A percentile compares a stretch with the other conserved stretches of the same genome.
Conservation (phyloP, 2,888 invertebrate genomes). For the Leptopterna dolabrata region DNA sequence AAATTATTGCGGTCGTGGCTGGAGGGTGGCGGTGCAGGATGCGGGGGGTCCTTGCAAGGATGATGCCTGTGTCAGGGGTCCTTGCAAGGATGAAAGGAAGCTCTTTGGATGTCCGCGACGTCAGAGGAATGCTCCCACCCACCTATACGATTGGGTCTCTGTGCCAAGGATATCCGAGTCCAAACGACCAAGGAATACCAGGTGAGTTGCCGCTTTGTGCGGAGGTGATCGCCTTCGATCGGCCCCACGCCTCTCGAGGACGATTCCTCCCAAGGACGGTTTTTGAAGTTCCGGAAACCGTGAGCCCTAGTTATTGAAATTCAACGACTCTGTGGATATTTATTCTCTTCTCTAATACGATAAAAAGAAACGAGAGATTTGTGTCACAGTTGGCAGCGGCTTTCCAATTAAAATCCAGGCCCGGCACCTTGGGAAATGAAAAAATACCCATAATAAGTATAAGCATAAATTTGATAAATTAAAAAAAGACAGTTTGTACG, state of each 20-base stretch:
- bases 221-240: conserved; percentile 35
- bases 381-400: too few relatives aligned
- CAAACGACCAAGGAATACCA: conserved; percentile 18
- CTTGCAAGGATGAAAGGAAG: conserved; percentile 42
- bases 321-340: too few relatives aligned
- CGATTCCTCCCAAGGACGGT: not conserved
- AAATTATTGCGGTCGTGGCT: not conserved
- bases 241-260: conserved; percentile 3
- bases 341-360: too few relatives aligned
- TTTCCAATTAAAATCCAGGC: too few relatives aligned
- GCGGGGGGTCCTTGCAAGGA: conserved; percentile 28
- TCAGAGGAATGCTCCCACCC: conserved; percentile 17
- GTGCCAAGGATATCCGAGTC: conserved; percentile 12
- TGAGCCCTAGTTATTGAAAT: not conserved
- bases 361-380: too few relatives aligned
- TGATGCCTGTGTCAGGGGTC: not conserved
- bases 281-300: not conserved
- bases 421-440: too few relatives aligned
- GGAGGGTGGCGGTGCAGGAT: conserved; percentile 1
- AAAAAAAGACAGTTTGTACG: too few relatives aligned
- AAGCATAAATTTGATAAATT: too few relatives aligned
- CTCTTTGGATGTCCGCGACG: conserved; percentile 4
- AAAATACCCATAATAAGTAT: too few relatives aligned
- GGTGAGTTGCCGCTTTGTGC: not conserved
- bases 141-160: conserved; percentile 17